A percentile compares a stretch with the other conserved stretches of the same genome.
Conservation (phyloP, 2,888 invertebrate species). For the Ptychoptera contaminata region DNA sequence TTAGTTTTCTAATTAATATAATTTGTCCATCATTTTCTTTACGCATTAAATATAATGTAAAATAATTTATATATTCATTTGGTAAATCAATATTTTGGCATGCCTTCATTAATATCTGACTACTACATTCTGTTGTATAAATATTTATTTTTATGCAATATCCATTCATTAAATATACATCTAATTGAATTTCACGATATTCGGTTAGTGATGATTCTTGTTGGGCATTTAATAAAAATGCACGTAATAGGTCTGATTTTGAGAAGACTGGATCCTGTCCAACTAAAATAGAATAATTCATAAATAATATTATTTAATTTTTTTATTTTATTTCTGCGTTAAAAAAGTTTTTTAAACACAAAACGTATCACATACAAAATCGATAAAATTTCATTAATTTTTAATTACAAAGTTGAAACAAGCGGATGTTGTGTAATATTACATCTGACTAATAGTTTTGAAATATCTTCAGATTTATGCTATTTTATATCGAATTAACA, state of each 20-base stretch:
- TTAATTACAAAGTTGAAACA: too few relatives aligned
- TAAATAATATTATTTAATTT: too few relatives aligned
- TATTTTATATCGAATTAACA: too few relatives aligned
- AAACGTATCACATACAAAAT: too few relatives aligned
- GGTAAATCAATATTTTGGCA: constrained; percentile 68
- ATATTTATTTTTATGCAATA: constrained; percentile 68
- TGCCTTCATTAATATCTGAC: constrained; percentile 64
- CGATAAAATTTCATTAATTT: too few relatives aligned
- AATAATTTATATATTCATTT: constrained; percentile 67
- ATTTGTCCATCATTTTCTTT: constrained; percentile 53
- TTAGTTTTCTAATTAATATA: constrained; percentile 70
- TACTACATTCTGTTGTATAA: constrained; percentile 70
- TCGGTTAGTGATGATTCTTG: constrained; percentile 65
- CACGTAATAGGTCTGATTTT: constrained; percentile 63
- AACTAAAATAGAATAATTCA: constrained; percentile 36
- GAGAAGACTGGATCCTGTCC: constrained; percentile 75
- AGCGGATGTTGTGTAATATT: too few relatives aligned
- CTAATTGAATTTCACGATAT: constrained; percentile 55
- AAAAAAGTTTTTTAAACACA: too few relatives aligned
- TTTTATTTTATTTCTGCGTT: too few relatives aligned
- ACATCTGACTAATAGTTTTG: too few relatives aligned
- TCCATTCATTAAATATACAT: constrained; percentile 75
- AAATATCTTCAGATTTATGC: too few relatives aligned
- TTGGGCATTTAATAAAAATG: constrained; percentile 81
- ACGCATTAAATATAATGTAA: constrained; percentile 76